Conservation (phyloP, 2,113 vertebrate genomes). For the Ariopsis seemanni region DNA sequence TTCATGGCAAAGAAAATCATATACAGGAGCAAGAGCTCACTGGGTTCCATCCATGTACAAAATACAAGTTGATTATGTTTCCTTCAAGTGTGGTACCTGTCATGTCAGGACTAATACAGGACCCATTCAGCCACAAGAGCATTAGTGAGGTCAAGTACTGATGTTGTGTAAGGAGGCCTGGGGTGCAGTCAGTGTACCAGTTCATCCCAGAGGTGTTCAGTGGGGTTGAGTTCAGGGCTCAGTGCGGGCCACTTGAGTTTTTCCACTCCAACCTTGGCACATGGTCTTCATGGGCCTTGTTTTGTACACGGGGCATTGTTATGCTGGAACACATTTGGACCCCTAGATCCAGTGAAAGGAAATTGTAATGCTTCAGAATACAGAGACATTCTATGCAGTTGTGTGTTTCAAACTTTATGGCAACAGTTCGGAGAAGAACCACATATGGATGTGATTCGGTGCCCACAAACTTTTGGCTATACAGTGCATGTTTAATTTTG, state of each 20-base stretch:
- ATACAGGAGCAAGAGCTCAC: neutral
- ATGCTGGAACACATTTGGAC: neutral
- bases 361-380: neutral
- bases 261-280: neutral
- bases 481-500: neutral
- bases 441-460: neutral
- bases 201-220: neutral
- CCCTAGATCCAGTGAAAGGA: neutral
- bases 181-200: neutral
- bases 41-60: neutral
- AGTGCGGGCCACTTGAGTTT: neutral
- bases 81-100: neutral
- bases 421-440: neutral
- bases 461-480: neutral
- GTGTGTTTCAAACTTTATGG: neutral
- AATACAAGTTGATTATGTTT: neutral
- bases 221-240: neutral
- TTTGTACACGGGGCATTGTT: neutral
- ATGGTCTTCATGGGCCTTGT: too few relatives aligned
- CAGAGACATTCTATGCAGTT: neutral
- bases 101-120: neutral
- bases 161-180: neutral
- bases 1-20: neutral
- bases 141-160: neutral
- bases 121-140: neutral